Percentiles rank a stretch among this genome's conserved stretches.
These are phyloP conservation scores for Tilapia sparmanii DNA, from an alignment of 2,113 vertebrate species.

Conservation along the genomic window DNA sequence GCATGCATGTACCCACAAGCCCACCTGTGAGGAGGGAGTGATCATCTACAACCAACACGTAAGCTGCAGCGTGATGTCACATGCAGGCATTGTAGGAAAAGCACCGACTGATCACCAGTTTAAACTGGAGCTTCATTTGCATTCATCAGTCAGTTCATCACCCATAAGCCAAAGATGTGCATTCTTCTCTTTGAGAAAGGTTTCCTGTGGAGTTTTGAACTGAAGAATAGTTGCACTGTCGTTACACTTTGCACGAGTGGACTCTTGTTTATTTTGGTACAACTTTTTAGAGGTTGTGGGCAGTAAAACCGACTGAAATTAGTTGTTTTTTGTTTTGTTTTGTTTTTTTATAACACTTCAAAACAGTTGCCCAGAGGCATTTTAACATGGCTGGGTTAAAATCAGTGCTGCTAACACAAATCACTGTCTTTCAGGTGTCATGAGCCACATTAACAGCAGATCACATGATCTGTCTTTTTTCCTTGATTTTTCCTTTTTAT, in stretches of 20 bases:
- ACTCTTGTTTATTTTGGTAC: not conserved
- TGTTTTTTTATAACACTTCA: not conserved
- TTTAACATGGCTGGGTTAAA: fast-evolving
- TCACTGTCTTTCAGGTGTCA: not conserved
- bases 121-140: not conserved
- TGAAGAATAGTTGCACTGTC: not conserved
- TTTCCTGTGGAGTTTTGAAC: not conserved
- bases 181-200: not conserved
- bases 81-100: not conserved
- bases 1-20: constrained; percentile 88
- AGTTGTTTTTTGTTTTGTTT: fast-evolving
- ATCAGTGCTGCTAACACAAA: not conserved
- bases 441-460: not conserved
- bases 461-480: not conserved
- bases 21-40: constrained; percentile 80
- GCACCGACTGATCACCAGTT: not conserved
- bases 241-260: not conserved
- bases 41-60: constrained; percentile 90
- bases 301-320: not conserved
- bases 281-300: not conserved
- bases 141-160: not conserved
- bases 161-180: not conserved
- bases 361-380: not conserved
- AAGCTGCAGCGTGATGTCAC: constrained; percentile 17
- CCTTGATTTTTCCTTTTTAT: not conserved